phyloP scores from a whole-genome alignment of 2,113 vertebrate genomes.

The Protobothrops flavoviridis region DNA sequence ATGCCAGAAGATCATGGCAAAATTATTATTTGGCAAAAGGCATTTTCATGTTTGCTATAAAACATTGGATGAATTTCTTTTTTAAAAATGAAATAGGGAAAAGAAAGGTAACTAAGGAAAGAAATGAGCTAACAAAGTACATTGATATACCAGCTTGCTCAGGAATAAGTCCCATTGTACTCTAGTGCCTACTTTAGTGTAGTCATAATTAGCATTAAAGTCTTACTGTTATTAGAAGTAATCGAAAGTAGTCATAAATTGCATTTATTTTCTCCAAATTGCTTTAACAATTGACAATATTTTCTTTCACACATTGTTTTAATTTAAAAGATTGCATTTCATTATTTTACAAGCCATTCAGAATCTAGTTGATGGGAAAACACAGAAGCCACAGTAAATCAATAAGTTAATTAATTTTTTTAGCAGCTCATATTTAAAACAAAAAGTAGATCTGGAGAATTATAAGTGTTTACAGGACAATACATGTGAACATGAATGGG shows the following conservation, averaged over 20 bases:
- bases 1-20: not conserved
- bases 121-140: not conserved
- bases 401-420: slow-evolving; percentile 1
- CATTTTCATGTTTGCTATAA: not conserved
- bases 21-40: slow-evolving; percentile 19
- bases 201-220: not conserved
- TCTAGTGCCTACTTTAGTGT: not conserved
- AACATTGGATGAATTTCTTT: not conserved
- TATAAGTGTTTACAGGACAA: slow-evolving; percentile 23
- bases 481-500: slow-evolving; percentile 35
- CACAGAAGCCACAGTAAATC: not conserved
- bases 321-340: slow-evolving; percentile 11
- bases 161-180: not conserved
- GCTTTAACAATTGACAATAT: not conserved
- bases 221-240: slow-evolving; percentile 4
- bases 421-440: not conserved
- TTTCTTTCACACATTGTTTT: slow-evolving; percentile 28
- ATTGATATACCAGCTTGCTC: not conserved
- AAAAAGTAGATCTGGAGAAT: slow-evolving; percentile 37
- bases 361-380: not conserved
- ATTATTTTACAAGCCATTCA: not conserved
- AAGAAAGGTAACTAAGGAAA: slow-evolving; percentile 25
- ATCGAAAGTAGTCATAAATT: slow-evolving; percentile 16
- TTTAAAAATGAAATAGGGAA: not conserved
- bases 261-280: slow-evolving; percentile 17